Evolutionary conservation across 1,140 invertebrate species (phyloP).

Genomic region (Meloidogyne floridensis): DNA sequence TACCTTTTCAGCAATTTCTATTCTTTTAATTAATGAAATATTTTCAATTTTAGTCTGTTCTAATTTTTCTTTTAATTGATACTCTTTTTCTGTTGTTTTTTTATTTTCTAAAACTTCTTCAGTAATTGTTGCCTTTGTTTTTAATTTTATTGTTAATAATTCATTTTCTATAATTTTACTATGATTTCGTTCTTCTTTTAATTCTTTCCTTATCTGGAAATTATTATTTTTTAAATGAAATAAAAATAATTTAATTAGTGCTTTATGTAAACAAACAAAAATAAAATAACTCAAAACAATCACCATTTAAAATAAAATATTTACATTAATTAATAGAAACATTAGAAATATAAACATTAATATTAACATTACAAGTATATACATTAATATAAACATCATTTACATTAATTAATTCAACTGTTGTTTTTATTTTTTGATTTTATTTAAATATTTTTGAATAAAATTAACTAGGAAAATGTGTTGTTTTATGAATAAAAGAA

Average conservation of each 20-base stretch:
- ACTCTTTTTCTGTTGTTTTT: not conserved
- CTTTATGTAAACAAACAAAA: not conserved
- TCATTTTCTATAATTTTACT: not conserved
- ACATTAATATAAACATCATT: too few relatives aligned
- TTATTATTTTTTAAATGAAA: too few relatives aligned
- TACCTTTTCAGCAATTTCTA: constrained; percentile 2
- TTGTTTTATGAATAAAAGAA: too few relatives aligned
- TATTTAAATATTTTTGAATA: too few relatives aligned
- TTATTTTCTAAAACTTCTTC: too few relatives aligned
- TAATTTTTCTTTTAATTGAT: constrained; percentile 10
- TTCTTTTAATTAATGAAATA: not conserved
- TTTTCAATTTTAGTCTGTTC: not conserved
- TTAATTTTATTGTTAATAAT: not conserved
- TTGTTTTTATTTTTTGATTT: too few relatives aligned
- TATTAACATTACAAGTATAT: too few relatives aligned
- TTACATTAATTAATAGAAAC: too few relatives aligned
- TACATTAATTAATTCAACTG: too few relatives aligned
- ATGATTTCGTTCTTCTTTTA: not conserved
- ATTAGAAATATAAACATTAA: too few relatives aligned
- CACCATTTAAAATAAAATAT: too few relatives aligned
- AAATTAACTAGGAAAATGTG: too few relatives aligned
- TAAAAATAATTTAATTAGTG: not conserved
- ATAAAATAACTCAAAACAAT: not conserved
- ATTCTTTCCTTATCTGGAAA: not conserved
- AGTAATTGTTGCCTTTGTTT: not conserved